Conservation (phyloP, 2,888 invertebrate species). For the Hedychridium roseum region DNA sequence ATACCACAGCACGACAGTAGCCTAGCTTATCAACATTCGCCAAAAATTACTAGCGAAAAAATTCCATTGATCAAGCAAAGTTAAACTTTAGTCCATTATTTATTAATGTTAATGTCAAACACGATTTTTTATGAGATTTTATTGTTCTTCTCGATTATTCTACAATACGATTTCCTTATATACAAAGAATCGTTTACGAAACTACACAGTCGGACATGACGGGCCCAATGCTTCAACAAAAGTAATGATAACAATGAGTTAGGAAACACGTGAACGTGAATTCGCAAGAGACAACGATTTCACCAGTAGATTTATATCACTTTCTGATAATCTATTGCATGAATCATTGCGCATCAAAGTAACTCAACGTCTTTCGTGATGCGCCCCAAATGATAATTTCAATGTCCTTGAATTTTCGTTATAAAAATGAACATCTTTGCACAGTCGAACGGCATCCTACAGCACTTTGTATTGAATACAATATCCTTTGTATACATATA, state of each 20-base stretch:
- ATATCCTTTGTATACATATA: constrained; percentile 20
- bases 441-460: constrained; percentile 11
- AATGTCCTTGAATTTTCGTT: not conserved
- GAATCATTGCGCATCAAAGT: no score
- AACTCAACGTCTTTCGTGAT: no score
- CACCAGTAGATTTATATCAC: no score
- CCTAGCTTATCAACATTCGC: no score
- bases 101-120: no score
- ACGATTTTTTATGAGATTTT: constrained; percentile 26
- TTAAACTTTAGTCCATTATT: no score
- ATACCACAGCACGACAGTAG: no score
- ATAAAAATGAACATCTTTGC: constrained; percentile 17
- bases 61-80: no score
- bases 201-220: constrained; percentile 4
- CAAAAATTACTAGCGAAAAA: no score
- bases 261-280: no score
- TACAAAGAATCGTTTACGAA: constrained; percentile 23
- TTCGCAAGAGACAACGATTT: no score
- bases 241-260: constrained; percentile 11
- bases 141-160: constrained; percentile 20
- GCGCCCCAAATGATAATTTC: not conserved
- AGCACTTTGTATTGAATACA: constrained; percentile 8
- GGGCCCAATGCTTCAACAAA: constrained; percentile 15
- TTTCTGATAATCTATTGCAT: no score
- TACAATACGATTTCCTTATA: constrained; percentile 24